Evolutionary conservation across 2,888 invertebrate species (phyloP).

Genomic region (Drosophila kanekoi): DNA sequence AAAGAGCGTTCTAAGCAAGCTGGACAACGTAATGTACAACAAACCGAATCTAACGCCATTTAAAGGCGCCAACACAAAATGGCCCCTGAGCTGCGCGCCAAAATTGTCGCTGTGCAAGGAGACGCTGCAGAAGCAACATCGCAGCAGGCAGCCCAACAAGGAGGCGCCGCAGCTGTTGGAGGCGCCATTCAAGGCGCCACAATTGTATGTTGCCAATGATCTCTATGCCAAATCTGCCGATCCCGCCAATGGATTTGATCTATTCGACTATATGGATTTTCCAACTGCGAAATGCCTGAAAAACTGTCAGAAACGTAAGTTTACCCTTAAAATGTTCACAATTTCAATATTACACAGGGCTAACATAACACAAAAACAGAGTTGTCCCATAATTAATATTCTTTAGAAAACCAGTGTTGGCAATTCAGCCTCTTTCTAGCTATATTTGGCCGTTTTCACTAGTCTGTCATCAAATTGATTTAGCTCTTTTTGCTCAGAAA

Average conservation of each 20-base stretch:
- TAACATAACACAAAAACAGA: no score
- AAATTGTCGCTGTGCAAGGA: constrained; percentile 51
- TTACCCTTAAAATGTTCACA: background rate
- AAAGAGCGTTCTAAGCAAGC: constrained; percentile 36
- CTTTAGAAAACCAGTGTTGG: no score
- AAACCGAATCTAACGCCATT: constrained; percentile 28
- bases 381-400: no score
- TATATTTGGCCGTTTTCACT: no score
- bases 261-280: constrained; percentile 49
- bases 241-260: constrained; percentile 16
- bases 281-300: constrained; percentile 30
- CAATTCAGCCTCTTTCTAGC: no score
- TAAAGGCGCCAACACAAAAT: constrained; percentile 12
- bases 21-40: constrained; percentile 41
- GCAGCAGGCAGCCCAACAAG: background rate
- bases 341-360: no score
- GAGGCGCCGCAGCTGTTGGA: background rate
- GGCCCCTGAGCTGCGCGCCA: constrained; percentile 39
- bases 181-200: background rate
- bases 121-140: constrained; percentile 43
- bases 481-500: no score
- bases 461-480: no score
- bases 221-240: constrained; percentile 20
- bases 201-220: background rate
- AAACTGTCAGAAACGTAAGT: constrained; percentile 46